Conservation (phyloP, 2,888 invertebrate genomes). For the Mystacides longicornis region DNA sequence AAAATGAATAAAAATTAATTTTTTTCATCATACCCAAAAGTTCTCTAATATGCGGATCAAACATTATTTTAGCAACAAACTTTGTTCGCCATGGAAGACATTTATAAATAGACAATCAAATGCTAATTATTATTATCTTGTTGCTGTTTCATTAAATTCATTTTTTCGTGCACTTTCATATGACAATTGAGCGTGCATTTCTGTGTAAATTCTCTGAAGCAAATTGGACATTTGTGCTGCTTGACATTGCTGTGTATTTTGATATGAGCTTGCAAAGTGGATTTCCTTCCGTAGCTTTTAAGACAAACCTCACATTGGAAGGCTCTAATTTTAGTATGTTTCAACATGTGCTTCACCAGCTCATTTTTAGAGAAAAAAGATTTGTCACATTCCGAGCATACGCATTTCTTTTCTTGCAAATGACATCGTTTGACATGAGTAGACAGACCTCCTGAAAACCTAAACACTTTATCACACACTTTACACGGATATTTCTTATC, state of each 20-base stretch:
- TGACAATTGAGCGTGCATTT: conserved; percentile 12
- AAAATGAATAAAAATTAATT: too few species aligned
- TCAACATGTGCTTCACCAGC: conserved; percentile 11
- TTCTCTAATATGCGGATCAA: too few species aligned
- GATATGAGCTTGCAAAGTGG: conserved; percentile 17
- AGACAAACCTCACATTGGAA: conserved; percentile 16
- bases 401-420: conserved; percentile 13
- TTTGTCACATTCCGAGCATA: conserved; percentile 10
- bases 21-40: too few species aligned
- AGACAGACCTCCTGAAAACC: conserved; percentile 6
- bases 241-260: conserved; percentile 18
- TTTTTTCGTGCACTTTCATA: conserved; percentile 15
- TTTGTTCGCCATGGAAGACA: too few species aligned
- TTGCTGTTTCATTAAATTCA: not conserved
- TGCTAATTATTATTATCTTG: not conserved
- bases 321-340: conserved; percentile 14
- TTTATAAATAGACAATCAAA: too few species aligned
- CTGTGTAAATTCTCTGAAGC: conserved; percentile 17
- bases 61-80: too few species aligned
- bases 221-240: conserved; percentile 12
- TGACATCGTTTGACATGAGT: conserved; percentile 14
- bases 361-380: conserved; percentile 11
- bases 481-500: conserved; percentile 13
- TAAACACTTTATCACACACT: conserved; percentile 8
- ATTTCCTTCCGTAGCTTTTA: conserved; percentile 14